A percentile compares a stretch with the other conserved stretches of the same genome.
Conservation (phyloP, 2,888 invertebrate genomes). For the Xestia rhomboidea region DNA sequence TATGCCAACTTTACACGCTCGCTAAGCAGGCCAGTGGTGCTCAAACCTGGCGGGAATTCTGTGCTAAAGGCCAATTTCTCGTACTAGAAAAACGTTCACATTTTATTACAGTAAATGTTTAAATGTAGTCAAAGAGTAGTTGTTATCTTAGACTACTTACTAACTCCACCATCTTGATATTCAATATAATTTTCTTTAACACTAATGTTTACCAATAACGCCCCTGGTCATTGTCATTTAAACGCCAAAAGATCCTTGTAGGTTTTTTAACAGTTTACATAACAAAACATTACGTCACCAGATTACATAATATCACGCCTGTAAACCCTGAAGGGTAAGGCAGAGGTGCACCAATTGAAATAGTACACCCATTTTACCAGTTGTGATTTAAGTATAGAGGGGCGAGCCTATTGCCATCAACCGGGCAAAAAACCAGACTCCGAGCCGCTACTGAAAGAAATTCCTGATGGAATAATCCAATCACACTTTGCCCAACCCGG, state of each 20-base stretch:
- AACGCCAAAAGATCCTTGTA: neutral
- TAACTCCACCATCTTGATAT: neutral
- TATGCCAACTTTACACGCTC: constrained; percentile 18
- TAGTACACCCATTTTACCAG: too few relatives aligned
- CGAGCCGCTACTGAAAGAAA: too few relatives aligned
- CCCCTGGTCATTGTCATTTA: neutral
- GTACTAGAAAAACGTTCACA: neutral
- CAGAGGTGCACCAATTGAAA: neutral
- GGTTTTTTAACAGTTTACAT: neutral
- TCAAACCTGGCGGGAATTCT: constrained; percentile 17
- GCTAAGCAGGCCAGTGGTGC: constrained; percentile 45
- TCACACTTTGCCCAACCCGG: too few relatives aligned
- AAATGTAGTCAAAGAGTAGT: neutral
- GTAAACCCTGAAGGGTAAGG: neutral
- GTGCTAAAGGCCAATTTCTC: neutral
- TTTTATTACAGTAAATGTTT: neutral
- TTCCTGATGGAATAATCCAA: too few relatives aligned
- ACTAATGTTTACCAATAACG: neutral
- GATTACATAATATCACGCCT: too few relatives aligned
- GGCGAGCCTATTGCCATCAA: too few relatives aligned
- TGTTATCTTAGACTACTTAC: too few relatives aligned
- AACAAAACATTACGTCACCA: too few relatives aligned
- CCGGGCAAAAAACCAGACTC: too few relatives aligned
- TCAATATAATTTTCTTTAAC: neutral
- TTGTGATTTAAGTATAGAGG: neutral